Conservation (phyloP, 2,888 invertebrate genomes). For the Diploptera punctata region DNA sequence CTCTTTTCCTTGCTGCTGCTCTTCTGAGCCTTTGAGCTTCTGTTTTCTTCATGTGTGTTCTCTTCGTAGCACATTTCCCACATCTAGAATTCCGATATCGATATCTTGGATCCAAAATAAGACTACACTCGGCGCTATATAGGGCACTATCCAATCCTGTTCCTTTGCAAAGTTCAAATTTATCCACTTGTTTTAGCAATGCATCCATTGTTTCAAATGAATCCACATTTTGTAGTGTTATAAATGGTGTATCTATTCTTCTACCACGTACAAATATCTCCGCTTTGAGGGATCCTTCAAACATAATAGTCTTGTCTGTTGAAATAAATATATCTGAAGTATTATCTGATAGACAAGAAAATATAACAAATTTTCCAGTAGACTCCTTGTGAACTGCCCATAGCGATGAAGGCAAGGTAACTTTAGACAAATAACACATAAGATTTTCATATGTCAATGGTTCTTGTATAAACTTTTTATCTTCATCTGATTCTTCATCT, state of each 20-base stretch:
- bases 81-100: slow-evolving; percentile 3
- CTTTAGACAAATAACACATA: background rate
- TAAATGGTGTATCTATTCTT: background rate
- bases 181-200: background rate
- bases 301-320: background rate
- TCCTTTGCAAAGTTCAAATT: background rate
- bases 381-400: background rate
- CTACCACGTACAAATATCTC: slow-evolving; percentile 5
- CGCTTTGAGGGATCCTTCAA: background rate
- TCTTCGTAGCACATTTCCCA: background rate
- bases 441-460: background rate
- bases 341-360: background rate
- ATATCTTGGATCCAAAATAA: background rate
- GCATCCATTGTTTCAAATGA: background rate
- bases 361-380: background rate
- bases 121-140: background rate
- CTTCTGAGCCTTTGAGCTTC: slow-evolving; percentile 11
- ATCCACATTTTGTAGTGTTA: background rate
- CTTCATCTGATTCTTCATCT: too few relatives aligned
- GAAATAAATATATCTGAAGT: background rate
- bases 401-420: background rate
- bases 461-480: too few relatives aligned
- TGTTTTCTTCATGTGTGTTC: slow-evolving; percentile 8
- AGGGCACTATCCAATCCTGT: background rate
- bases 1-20: background rate